Conservation (phyloP, 2,888 invertebrate species). For the Sminthurinus aureus region DNA sequence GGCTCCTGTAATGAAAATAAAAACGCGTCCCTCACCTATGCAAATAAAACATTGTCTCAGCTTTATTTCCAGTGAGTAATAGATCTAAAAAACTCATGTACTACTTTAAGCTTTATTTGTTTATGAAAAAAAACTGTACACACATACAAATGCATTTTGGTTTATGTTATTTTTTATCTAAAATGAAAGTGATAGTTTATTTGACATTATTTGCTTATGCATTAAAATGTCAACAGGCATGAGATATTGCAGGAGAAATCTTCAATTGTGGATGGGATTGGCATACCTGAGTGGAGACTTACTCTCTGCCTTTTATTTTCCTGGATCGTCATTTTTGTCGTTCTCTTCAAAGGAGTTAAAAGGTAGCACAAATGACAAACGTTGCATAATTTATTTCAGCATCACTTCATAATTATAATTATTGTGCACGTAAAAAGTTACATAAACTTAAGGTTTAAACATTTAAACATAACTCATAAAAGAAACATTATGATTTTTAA, state of each 20-base stretch:
- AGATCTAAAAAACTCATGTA: no score
- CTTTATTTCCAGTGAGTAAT: conserved; percentile 65
- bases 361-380: conserved; percentile 63
- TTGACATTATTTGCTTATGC: no score
- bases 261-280: conserved; percentile 68
- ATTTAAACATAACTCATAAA: not conserved
- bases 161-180: no score
- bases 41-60: conserved; percentile 57
- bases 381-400: no score
- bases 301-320: conserved; percentile 66
- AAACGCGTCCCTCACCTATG: conserved; percentile 12
- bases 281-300: conserved; percentile 67
- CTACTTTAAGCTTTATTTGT: no score
- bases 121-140: no score
- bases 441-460: no score
- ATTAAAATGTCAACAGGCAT: no score
- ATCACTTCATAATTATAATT: not conserved
- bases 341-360: conserved; percentile 76
- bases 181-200: no score
- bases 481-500: not conserved
- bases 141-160: no score
- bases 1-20: conserved; percentile 24
- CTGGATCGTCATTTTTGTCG: conserved; percentile 75
- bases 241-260: conserved; percentile 67
- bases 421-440: no score